A percentile compares a stretch with the other conserved stretches of the same genome.
phyloP scores from a whole-genome alignment of 2,797 vertebrate species.

The Crossoptilon crossoptilon region DNA sequence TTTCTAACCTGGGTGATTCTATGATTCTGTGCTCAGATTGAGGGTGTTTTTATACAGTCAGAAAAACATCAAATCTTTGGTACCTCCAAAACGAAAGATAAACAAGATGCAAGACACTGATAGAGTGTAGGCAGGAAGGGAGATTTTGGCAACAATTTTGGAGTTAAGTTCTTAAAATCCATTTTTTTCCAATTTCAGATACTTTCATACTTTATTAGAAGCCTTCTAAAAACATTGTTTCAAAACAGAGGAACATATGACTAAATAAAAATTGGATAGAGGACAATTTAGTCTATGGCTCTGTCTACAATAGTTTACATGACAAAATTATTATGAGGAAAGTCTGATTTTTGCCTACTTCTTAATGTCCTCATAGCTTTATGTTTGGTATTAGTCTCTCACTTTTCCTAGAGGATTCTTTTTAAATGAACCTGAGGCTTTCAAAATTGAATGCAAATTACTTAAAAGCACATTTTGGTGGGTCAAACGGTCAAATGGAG shows the following conservation, averaged over 20 bases:
- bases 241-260: rapidly evolving
- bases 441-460: not conserved
- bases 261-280: not conserved
- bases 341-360: not conserved
- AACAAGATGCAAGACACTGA: not conserved
- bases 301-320: not conserved
- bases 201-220: not conserved
- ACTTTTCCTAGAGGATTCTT: not conserved
- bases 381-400: not conserved
- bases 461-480: not conserved
- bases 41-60: not conserved
- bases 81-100: not conserved
- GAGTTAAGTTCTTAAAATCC: not conserved
- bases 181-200: not conserved
- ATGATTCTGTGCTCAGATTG: not conserved
- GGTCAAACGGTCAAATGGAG: not conserved
- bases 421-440: not conserved
- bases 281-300: not conserved
- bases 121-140: not conserved
- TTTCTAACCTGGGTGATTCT: not conserved
- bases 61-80: not conserved
- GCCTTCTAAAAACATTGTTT: not conserved
- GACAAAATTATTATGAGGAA: not conserved
- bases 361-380: not conserved
- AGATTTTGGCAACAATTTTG: not conserved